Base-by-base conservation (phyloP, 1,140 invertebrate genomes). In the Halictus rubicundus region DNA sequence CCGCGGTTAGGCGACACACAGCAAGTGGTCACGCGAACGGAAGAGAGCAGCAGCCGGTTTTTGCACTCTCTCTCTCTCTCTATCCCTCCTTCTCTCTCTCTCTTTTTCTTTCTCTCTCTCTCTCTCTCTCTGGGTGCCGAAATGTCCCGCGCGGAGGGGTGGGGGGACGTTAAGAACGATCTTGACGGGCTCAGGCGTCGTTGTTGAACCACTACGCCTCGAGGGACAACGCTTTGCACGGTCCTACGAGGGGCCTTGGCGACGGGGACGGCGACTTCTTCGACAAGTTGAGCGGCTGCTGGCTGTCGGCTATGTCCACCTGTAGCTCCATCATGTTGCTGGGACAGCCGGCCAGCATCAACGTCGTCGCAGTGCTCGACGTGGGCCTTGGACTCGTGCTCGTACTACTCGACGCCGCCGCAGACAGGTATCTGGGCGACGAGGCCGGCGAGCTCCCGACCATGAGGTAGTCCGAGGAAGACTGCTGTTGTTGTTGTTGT, bases 221-320 rank as follows among this genome's bases (percentile, higher is more conserved):
- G 85, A 95, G 91, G 27, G 93, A 94, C 9, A 95, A 91, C 0
- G 94, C 93, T 84, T 94, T 95, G 88, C 92, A 93, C 10, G 90
- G 87, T 27, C 91, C 91, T 16, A 92, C 89, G 7, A 94, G 87
- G 49, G 95, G 95, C 82, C 94, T 92, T 21, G 95, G 95, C 78
- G 95, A 95, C 81, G 97, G 96, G 84, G 96, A 96, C 78, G 97
- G 96, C 78, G 97, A 96, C 91, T 98, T 97, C 93, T 97, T 97
- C 87, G 97, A 97, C 69, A 98, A 94, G 93, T 98, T 98, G 60
- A 98, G 93, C 52, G 97, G 97, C 90, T 97, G 96, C 83, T 96
- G 96, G 75, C 96, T 95, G 89, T 97, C 96, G 71, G 96, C 95
- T 78, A 96, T 96, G 89, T 96, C 96, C 78, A 97, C 96, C 90